Conservation (phyloP, 2,888 invertebrate genomes). For the Aradus depressus region DNA sequence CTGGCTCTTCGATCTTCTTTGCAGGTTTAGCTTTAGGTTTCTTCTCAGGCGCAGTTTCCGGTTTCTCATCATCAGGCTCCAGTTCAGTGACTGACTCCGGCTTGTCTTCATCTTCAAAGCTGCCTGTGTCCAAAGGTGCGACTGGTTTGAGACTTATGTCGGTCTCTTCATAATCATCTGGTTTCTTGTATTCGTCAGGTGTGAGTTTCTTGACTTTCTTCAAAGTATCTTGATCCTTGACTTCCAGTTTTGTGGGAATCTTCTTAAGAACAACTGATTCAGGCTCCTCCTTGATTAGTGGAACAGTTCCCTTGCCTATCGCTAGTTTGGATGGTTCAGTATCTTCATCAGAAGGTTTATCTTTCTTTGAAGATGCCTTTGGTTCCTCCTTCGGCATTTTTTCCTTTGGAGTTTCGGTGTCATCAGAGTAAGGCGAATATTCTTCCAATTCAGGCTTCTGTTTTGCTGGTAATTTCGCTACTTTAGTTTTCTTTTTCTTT, state of each 20-base stretch:
- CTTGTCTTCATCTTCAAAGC: slow-evolving; percentile 16
- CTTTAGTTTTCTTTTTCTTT: slow-evolving; percentile 38
- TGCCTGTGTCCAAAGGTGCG: slow-evolving; percentile 16
- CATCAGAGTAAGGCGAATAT: slow-evolving; percentile 29
- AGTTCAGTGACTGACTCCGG: slow-evolving; percentile 10
- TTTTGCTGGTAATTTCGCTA: slow-evolving; percentile 37
- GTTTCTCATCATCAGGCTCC: slow-evolving; percentile 7
- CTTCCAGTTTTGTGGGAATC: slow-evolving; percentile 39
- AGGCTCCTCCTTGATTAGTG: slow-evolving; percentile 36
- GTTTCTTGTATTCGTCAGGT: slow-evolving; percentile 32
- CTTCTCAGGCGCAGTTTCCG: slow-evolving; percentile 30
- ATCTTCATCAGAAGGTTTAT: slow-evolving; percentile 4
- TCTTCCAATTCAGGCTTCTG: slow-evolving; percentile 39
- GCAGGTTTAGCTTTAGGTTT: slow-evolving; percentile 32
- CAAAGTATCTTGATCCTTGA: slow-evolving; percentile 33
- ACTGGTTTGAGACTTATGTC: slow-evolving; percentile 25
- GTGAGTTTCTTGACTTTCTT: slow-evolving; percentile 20
- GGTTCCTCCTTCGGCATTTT: slow-evolving; percentile 13
- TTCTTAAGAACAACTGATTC: slow-evolving; percentile 44
- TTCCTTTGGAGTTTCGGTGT: slow-evolving; percentile 20
- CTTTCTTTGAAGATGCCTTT: slow-evolving; percentile 5
- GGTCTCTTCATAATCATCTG: slow-evolving; percentile 25
- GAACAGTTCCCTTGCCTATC: slow-evolving; percentile 28
- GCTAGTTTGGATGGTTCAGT: slow-evolving; percentile 14
- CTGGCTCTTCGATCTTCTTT: slow-evolving; percentile 25